These are phyloP conservation scores for Scomber japonicus DNA, from an alignment of 2,113 vertebrate genomes.

Conservation along the genomic window DNA sequence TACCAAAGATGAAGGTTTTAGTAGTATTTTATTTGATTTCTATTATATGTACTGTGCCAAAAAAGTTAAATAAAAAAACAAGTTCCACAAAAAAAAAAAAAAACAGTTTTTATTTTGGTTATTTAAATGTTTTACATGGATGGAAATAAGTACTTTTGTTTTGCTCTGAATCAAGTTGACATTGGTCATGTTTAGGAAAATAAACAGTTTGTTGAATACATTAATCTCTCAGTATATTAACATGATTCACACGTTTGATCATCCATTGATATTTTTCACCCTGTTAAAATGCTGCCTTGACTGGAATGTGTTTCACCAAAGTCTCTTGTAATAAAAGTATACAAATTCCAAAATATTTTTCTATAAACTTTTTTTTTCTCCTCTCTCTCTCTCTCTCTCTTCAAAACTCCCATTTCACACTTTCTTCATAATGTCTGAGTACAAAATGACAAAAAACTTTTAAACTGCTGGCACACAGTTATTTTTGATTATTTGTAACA, in stretches of 20 bases:
- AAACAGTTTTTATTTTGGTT: slow-evolving; percentile 56
- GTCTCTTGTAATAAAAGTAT: slow-evolving; percentile 28
- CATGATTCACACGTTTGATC: slow-evolving; percentile 14
- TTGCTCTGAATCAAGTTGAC: slow-evolving; percentile 19
- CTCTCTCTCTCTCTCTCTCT: neutral
- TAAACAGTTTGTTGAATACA: slow-evolving; percentile 36
- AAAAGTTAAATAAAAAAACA: too few species aligned
- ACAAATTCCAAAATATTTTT: slow-evolving; percentile 28
- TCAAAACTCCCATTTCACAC: slow-evolving; percentile 36
- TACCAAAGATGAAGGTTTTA: too few species aligned
- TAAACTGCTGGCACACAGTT: slow-evolving; percentile 35
- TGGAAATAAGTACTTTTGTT: slow-evolving; percentile 33
- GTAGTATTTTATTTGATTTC: too few species aligned
- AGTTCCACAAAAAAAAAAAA: too few species aligned
- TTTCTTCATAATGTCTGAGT: neutral
- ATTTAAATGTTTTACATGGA: slow-evolving; percentile 37
- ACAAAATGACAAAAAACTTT: slow-evolving; percentile 34
- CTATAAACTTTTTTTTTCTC: neutral
- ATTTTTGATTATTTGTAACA: neutral
- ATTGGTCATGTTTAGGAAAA: slow-evolving; percentile 43
- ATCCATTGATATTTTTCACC: slow-evolving; percentile 8
- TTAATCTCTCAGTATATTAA: slow-evolving; percentile 17
- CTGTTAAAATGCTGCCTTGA: slow-evolving; percentile 29
- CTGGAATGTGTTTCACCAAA: slow-evolving; percentile 53
- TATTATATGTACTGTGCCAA: too few species aligned